These are phyloP conservation scores for Eolophus roseicapilla DNA, from an alignment of 2,113 vertebrate species.

Conservation along the genomic window DNA sequence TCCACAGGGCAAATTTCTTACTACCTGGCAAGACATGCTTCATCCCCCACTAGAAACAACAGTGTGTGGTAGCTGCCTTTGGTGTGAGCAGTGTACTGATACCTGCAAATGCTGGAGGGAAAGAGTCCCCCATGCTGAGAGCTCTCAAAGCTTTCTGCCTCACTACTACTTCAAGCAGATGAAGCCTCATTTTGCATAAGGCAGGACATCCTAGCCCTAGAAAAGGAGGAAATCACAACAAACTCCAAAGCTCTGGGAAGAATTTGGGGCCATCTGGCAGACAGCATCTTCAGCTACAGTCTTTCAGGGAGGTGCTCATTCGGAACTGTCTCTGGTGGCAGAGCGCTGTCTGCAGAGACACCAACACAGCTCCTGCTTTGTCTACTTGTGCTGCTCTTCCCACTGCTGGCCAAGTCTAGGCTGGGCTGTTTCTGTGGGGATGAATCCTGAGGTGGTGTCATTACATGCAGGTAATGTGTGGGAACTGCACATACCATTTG, in stretches of 20 bases:
- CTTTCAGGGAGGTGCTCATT: not conserved
- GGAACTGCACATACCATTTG: not conserved
- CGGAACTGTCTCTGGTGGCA: conserved; percentile 2
- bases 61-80: not conserved
- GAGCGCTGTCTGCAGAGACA: not conserved
- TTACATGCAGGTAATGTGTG: not conserved
- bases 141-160: not conserved
- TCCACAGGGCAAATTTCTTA: not conserved
- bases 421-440: not conserved
- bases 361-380: not conserved
- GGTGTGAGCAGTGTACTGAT: not conserved
- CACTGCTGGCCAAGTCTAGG: not conserved
- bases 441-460: not conserved
- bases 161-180: not conserved
- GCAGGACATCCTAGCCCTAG: not conserved
- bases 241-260: conserved; percentile 5
- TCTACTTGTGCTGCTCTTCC: not conserved
- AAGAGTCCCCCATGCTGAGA: not conserved
- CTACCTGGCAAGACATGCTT: not conserved
- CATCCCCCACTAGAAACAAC: not conserved
- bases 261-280: conserved; percentile 15
- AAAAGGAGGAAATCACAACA: not conserved
- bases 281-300: conserved; percentile 5
- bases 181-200: not conserved
- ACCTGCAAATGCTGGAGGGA: not conserved